Base-by-base conservation (phyloP, 1,140 invertebrate genomes). In the Plodia interpunctella region DNA sequence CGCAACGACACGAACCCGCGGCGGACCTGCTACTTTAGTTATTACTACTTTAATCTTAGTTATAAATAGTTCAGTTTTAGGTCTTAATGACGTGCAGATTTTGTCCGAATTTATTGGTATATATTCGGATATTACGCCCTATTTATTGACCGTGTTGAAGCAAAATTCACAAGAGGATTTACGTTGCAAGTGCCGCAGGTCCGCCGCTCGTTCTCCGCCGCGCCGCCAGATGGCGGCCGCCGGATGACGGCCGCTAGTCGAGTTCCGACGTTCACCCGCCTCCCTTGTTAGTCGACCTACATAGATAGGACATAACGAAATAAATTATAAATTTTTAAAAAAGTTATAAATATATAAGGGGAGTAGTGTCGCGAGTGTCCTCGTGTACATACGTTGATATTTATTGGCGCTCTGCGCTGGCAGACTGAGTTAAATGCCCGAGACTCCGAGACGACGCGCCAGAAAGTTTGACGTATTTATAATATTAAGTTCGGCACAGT, bases 281-380 rank as follows among this genome's bases (percentile, higher is more conserved):
- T 61, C 59, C 59, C 58, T 51, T 54, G 66, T 68, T 63, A 66
- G 66, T 59, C 68, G 63, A 71, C 71, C 74, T 74, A 65, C 76
- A 84, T 86, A 86, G 85, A 86, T 86, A 88, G 85, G 80, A 83
- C 80, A 74, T 83, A 84, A 85, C 76, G 80, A 86, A 88, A 86
- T 88, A 83, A 86, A 88, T 83, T 88, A 83, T 86, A 85, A 86
- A 84, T 83, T 83, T 77, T 72, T 70, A 74, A 82, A 74, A 81
- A 83, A 76, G 75, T 80, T 86, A 85, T 82, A 84, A 80, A 75
- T 78, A 78, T 81, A 80, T 82, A 75, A 58, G 62, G 71, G 75
- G 63, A 68, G 72, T 65, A 66, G 76, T 72, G 75, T 76, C 76
- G 80, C 75, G 70, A 75, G 74, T 72, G 74, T 74, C 66, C 74